These are phyloP conservation scores for Buphagus erythrorhynchus DNA, from an alignment of 2,797 vertebrate species.

Conservation along the genomic window DNA sequence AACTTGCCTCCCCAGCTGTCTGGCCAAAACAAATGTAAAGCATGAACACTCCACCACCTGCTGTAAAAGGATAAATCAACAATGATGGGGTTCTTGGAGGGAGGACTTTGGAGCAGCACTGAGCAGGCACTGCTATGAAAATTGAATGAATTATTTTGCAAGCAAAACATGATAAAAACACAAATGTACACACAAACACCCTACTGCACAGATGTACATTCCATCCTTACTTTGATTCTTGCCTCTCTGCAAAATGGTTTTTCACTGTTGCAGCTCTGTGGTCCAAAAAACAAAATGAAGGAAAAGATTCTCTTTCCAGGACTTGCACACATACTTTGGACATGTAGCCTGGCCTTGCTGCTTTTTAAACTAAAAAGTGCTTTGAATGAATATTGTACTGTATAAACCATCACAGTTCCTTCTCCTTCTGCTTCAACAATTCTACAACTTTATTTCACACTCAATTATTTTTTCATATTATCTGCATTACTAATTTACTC, in stretches of 20 bases:
- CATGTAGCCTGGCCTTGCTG: not conserved
- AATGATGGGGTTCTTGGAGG: rapidly evolving
- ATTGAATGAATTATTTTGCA: not conserved
- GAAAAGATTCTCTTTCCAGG: not conserved
- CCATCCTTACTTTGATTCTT: not conserved
- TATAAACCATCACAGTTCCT: not conserved
- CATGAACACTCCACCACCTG: not conserved
- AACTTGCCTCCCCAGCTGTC: not conserved
- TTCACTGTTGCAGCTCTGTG: not conserved
- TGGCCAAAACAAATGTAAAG: not conserved
- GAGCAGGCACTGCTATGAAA: not conserved
- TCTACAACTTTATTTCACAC: not conserved
- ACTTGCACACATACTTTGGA: not conserved
- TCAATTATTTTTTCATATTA: not conserved
- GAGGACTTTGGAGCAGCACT: not conserved
- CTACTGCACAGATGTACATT: not conserved
- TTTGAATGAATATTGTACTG: not conserved
- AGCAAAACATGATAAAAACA: not conserved
- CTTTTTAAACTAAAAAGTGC: not conserved
- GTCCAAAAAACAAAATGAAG: not conserved
- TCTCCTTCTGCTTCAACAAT: not conserved
- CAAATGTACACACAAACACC: too few species aligned
- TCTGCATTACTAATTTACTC: not conserved
- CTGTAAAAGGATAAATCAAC: not conserved
- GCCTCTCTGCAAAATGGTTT: not conserved